Base-by-base conservation (phyloP, 2,797 vertebrate species). In the Bufotes viridis region DNA sequence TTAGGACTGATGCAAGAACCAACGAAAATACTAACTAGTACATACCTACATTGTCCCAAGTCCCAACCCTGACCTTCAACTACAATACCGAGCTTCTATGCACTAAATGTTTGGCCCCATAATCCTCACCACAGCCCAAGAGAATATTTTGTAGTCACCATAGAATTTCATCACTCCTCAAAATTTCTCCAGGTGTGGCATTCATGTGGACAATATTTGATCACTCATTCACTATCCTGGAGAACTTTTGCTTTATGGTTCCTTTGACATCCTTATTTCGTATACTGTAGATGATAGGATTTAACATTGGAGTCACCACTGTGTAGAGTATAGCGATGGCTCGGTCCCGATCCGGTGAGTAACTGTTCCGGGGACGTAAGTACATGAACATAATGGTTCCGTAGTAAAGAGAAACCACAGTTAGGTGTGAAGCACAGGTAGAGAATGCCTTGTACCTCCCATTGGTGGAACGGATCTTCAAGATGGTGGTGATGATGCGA, bases 281-380 rank as follows among this genome's bases (percentile, higher is more conserved):
- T 29, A 87, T 78, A 61, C 86, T 82, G 51, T 87, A 87, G 72
- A 87, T 87, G 42, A 87, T 82, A 2, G 86, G 86, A 57, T 87
- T 87, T 49, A 87, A 17, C 80, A 87, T 87, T 2, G 86, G 86
- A 12, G 86, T 87, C 60, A 87, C 60, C 70, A 87, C 86, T 1
- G 80, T 78, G 24, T 87, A 87, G 12, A 87, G 80, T 17, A 87
- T 69, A 2, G 86, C 67, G 17, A 87, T n/a, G 15, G 20, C 86
- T 58, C 80, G 42, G 24, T 87, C 86, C 6, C 67, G 57, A 11
- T 65, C 49, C 24, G 80, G 70, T 17, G 34, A 75, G 24, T 76
- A 78, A 65, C 80, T 82, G 51, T 75, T 24, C 7, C 60, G 57
- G 12, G 86, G 80, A 7, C 70, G 69, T 20, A 82, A n/a, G 17